Evolutionary conservation across 2,797 vertebrate species (phyloP).

Genomic region (Dermochelys coriacea): DNA sequence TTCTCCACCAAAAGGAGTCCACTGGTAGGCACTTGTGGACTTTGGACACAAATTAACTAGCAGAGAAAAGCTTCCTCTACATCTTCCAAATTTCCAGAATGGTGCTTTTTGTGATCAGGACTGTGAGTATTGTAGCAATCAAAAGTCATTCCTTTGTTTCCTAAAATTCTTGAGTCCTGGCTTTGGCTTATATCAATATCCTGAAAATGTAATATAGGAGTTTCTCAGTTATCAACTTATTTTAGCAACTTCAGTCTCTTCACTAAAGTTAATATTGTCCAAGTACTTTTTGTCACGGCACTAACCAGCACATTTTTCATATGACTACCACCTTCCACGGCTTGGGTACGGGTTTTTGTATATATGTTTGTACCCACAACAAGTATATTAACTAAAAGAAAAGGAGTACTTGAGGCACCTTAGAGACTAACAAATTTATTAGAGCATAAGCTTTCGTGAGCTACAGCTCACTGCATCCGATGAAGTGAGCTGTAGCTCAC

Average conservation of each 20-base stretch:
- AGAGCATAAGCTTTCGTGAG: no score
- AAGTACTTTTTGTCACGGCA: not conserved
- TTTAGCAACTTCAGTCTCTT: not conserved
- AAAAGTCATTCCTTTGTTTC: not conserved
- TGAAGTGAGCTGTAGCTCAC: no score
- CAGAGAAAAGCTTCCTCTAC: not conserved
- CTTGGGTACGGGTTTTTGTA: not conserved
- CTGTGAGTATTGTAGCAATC: not conserved
- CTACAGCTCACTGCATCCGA: no score
- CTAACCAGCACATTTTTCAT: not conserved
- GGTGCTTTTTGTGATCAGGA: not conserved
- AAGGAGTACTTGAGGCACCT: no score
- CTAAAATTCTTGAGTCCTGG: not conserved
- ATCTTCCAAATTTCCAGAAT: not conserved
- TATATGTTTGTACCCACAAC: not conserved
- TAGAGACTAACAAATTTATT: no score
- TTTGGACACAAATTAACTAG: not conserved
- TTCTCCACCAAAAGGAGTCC: not conserved
- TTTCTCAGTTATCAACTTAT: not conserved
- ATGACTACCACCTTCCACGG: not conserved
- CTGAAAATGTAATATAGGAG: not conserved
- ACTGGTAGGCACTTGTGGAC: fast-evolving
- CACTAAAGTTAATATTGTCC: not conserved
- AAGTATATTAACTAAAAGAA: not conserved
- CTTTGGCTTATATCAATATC: not conserved